These are phyloP conservation scores for Limenitis camilla DNA, from an alignment of 2,888 invertebrate genomes.

Conservation along the genomic window DNA sequence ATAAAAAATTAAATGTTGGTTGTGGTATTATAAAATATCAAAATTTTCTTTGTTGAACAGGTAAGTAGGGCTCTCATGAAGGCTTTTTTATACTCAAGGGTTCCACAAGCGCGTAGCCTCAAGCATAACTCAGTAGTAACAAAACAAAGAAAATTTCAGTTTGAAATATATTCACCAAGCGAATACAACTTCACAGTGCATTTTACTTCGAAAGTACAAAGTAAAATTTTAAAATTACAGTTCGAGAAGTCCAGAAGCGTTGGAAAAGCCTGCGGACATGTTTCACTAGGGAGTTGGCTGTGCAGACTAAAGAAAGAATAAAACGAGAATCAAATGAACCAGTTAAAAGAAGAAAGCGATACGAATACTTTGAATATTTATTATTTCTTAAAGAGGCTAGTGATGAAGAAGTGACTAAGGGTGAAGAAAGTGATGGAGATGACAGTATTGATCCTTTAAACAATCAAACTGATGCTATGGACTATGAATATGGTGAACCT, in stretches of 20 bases:
- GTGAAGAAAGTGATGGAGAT: too few relatives aligned
- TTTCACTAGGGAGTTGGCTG: constrained; percentile 42
- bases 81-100: background rate
- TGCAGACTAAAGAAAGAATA: constrained; percentile 41
- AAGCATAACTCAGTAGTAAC: background rate
- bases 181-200: constrained; percentile 3
- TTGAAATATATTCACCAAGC: background rate
- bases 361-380: too few relatives aligned
- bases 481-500: too few relatives aligned
- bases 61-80: too few relatives aligned
- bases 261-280: constrained; percentile 52
- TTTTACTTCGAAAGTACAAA: background rate
- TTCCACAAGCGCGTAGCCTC: background rate
- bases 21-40: too few relatives aligned
- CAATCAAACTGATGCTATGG: too few relatives aligned
- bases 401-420: too few relatives aligned
- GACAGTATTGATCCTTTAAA: too few relatives aligned
- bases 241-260: constrained; percentile 41
- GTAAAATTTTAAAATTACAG: constrained; percentile 30
- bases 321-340: constrained; percentile 16
- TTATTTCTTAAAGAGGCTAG: too few relatives aligned
- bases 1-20: too few relatives aligned
- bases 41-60: too few relatives aligned
- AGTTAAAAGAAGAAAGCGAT: too few relatives aligned
- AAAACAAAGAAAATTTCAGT: background rate